Evolutionary conservation across 2,888 invertebrate species (phyloP).

Genomic region (Ischnura elegans): DNA sequence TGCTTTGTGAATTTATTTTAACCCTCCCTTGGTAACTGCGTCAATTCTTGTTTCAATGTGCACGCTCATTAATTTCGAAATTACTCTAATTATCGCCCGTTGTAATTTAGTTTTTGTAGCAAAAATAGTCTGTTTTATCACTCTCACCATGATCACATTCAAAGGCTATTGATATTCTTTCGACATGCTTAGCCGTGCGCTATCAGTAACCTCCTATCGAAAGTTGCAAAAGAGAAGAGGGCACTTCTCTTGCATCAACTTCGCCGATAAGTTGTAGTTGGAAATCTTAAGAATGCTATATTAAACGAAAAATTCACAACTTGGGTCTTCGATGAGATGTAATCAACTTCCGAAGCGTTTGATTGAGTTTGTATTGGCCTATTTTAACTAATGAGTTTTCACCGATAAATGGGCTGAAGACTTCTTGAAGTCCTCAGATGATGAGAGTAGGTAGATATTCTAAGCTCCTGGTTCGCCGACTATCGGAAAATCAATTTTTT

Average conservation of each 20-base stretch:
- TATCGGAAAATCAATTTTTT: too few species aligned
- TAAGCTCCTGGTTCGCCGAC: too few species aligned
- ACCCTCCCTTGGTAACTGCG: too few species aligned
- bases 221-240: slow-evolving; percentile 31
- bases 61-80: not conserved
- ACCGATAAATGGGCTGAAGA: not conserved
- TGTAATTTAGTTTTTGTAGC: not conserved
- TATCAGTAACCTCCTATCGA: not conserved
- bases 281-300: not conserved
- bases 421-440: not conserved
- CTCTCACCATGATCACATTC: not conserved
- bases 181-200: not conserved
- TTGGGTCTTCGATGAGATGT: not conserved
- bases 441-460: not conserved
- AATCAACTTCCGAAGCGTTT: not conserved
- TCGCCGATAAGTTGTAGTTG: not conserved
- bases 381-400: not conserved
- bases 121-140: not conserved
- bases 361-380: not conserved
- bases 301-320: not conserved
- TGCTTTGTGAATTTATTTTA: too few species aligned
- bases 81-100: not conserved
- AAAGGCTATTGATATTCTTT: slow-evolving; percentile 11
- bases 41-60: too few species aligned
- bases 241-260: slow-evolving; percentile 7